Conservation (phyloP, 2,888 invertebrate genomes). For the Trilocha varians region DNA sequence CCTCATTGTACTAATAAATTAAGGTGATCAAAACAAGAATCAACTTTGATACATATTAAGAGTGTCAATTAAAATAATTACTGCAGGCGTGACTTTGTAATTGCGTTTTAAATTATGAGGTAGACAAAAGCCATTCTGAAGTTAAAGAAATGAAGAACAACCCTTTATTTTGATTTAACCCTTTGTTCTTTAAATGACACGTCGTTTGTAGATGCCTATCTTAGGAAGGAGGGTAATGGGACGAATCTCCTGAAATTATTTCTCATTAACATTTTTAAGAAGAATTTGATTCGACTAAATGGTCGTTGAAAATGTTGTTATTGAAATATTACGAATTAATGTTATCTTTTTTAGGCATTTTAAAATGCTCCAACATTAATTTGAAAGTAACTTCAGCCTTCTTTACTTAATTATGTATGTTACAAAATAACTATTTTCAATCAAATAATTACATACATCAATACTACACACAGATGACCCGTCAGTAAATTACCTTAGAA, state of each 20-base stretch:
- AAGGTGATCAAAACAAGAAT: not conserved
- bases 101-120: slow-evolving; percentile 30
- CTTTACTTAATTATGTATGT: too few relatives aligned
- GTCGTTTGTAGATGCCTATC: slow-evolving; percentile 44
- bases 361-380: too few relatives aligned
- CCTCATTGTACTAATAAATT: too few relatives aligned
- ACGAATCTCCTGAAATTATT: slow-evolving; percentile 21
- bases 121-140: slow-evolving; percentile 30
- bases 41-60: slow-evolving; percentile 11
- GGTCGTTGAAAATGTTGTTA: too few relatives aligned
- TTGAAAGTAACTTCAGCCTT: too few relatives aligned
- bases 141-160: slow-evolving; percentile 38
- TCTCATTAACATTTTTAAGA: slow-evolving; percentile 26
- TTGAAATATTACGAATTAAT: too few relatives aligned
- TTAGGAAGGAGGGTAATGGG: slow-evolving; percentile 25
- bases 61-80: slow-evolving; percentile 13
- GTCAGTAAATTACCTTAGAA: too few relatives aligned
- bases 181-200: slow-evolving; percentile 50
- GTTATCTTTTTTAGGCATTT: too few relatives aligned
- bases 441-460: too few relatives aligned
- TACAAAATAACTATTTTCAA: too few relatives aligned
- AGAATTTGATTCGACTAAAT: slow-evolving; percentile 13
- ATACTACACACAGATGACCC: too few relatives aligned
- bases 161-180: slow-evolving; percentile 50
- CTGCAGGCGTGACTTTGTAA: slow-evolving; percentile 18